Base-by-base conservation (phyloP, 2,888 invertebrate genomes). In the Loripinus fragilis region DNA sequence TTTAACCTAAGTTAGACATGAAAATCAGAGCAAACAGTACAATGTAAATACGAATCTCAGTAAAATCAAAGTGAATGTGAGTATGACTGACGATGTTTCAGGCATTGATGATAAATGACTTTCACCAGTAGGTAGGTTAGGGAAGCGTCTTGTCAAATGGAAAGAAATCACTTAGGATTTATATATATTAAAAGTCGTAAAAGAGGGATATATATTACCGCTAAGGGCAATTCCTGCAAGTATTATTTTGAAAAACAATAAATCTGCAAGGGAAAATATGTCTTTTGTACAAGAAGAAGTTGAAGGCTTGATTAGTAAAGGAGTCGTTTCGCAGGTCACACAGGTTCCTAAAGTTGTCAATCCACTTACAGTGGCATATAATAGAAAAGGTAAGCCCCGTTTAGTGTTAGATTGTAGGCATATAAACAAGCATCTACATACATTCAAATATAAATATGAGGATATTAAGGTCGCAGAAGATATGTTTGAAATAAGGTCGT, bases 381-480 rank as follows among this genome's bases (percentile, higher is more conserved):
- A 55, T 35, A 74, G 33, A 28, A 48, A 35, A 33, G 55, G 69
- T 48, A 64, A 75, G 60, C 60, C 60, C 23, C 33, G 71, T 8
- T 20, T 71, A 41, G 71, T 71, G 3, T 23, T 71, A 23, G 71
- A 71, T 23, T 71, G 71, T 41, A 55, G 71, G 10, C 55, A 71
- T 52, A 66, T 76, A n/a, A 71, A 76, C 66, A 1, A 17, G n/a
- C 23, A 41, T 66, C 41, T 76, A 28, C 71, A 70, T 48, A 38
- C 23, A 23, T 80, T 76, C 30, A 80, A 68, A 35, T 50, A 65
- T 25, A 75, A 72, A 48, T 79, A 71, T 55, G 72, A 79, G 41
- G 79, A 79, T 25, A 68, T 68, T n/a, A 41, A 45, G 30, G 55
- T 79, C 3, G 76, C 79, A 33, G 38, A 66, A 28, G 12, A 55